Percentiles rank a stretch among this genome's conserved stretches.
These are phyloP conservation scores for Epirrhoe tristata DNA, from an alignment of 2,888 invertebrate species.

Conservation along the genomic window DNA sequence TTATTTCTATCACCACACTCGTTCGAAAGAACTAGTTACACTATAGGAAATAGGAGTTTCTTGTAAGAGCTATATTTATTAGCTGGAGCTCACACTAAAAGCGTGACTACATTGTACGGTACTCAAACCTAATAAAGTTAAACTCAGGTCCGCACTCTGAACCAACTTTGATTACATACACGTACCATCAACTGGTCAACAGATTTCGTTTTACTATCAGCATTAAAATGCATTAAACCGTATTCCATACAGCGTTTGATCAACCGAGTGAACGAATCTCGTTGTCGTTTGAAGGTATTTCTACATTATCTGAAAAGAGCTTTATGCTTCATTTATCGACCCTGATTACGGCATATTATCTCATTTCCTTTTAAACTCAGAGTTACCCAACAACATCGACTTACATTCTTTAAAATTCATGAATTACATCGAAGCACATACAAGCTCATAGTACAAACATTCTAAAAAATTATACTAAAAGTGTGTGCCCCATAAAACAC, in stretches of 20 bases:
- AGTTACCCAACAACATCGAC: neutral
- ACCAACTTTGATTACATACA: constrained; percentile 44
- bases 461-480: constrained; percentile 60
- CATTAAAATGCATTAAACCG: neutral
- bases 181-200: constrained; percentile 27
- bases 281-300: neutral
- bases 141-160: constrained; percentile 39
- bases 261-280: neutral
- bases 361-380: no score
- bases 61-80: neutral
- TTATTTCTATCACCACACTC: no score
- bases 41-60: neutral
- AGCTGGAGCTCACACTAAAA: constrained; percentile 21
- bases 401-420: constrained; percentile 1
- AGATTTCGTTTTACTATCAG: constrained; percentile 14
- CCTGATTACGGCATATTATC: no score
- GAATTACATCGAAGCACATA: constrained; percentile 13
- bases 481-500: constrained; percentile 65
- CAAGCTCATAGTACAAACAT: constrained; percentile 54
- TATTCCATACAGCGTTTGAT: neutral
- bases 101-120: constrained; percentile 25
- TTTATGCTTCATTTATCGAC: neutral
- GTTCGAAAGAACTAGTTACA: no score
- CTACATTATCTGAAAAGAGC: no score
- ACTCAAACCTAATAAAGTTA: constrained; percentile 44